Evolutionary conservation across 2,888 invertebrate genomes (phyloP), one percentile per base, ranked within the genome.

Genomic region (Agrochola litura): DNA sequence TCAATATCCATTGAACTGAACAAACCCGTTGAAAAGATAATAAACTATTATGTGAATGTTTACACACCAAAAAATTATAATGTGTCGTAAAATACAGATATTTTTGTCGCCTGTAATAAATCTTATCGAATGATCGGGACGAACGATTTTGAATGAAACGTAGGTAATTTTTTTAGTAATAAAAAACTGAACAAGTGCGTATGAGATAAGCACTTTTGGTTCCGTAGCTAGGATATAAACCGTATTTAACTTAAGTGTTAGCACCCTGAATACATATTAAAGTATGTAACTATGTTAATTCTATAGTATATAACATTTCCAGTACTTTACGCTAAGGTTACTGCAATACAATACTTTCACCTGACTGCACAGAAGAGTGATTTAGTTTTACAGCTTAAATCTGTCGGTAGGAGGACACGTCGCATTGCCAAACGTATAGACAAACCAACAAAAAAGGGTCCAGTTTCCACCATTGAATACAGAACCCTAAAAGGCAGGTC

Each of bases 81-180:
- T 54, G 58, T 41, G 66, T 79, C 83, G 73, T 87, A 81, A 77
- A 86, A 84, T 56, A 77, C 71, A 78, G 76, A 73, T 79, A 80
- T 83, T 86, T 83, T 76, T 76, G 81, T 81, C 72, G 65, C 46
- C 67, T 56, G 78, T 86, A 86, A 89, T 91, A 90, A 90, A 91
- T 89, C 81, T 88, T 89, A 88, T 89, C 88, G 84, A 89, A 87
- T 84, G 84, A 89, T 88, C 86, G 79, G 65, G 83, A 76, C 82
- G 82, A 87, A 65, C 84, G 90, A 81, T 88, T 86, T 85, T 89
- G 89, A 89, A 91, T 88, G 83, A 84, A 85, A 83, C 74, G 76
- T 83, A 41, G 81, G 76, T 79, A 80, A 84, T 83, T 86, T 87
- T 79, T 78, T 79, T 54, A 9, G 87, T 83, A 86, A 88, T 88